Conservation (phyloP, 2,888 invertebrate species). For the Hypomecis punctinalis region DNA sequence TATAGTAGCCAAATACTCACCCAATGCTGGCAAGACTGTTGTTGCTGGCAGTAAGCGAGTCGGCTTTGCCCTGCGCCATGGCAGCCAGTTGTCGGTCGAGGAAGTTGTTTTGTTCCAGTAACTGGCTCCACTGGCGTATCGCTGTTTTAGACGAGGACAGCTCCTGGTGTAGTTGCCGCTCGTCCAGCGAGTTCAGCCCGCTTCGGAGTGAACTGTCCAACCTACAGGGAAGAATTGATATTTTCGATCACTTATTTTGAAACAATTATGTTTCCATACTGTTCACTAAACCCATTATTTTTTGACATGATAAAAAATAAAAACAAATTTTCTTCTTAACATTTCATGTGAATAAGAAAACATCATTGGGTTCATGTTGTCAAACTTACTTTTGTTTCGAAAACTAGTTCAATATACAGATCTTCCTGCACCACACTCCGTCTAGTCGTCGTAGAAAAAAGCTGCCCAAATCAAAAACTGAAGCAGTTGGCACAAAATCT, state of each 20-base stretch:
- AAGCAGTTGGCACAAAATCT: too few species aligned
- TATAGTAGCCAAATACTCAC: constrained; percentile 59
- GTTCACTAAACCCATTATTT: too few species aligned
- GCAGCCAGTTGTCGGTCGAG: constrained; percentile 77
- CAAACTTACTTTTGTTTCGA: too few species aligned
- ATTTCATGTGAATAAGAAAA: too few species aligned
- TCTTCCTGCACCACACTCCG: too few species aligned
- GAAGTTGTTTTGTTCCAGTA: constrained; percentile 77
- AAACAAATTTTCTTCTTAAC: too few species aligned
- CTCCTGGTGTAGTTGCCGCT: constrained; percentile 78
- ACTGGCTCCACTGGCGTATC: constrained; percentile 79
- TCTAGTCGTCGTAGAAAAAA: too few species aligned
- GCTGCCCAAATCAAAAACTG: too few species aligned
- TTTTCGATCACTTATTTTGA: background rate
- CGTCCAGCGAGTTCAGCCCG: constrained; percentile 80
- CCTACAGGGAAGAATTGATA: constrained; percentile 49
- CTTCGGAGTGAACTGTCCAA: constrained; percentile 80
- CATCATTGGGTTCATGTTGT: too few species aligned
- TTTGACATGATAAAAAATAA: too few species aligned
- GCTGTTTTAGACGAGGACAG: constrained; percentile 75
- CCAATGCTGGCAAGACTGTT: constrained; percentile 78
- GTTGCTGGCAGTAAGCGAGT: constrained; percentile 80
- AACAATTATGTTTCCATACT: too few species aligned
- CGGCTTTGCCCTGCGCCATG: constrained; percentile 76
- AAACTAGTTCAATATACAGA: too few species aligned